phyloP scores from a whole-genome alignment of 2,888 invertebrate genomes.

The Corbicula japonica region DNA sequence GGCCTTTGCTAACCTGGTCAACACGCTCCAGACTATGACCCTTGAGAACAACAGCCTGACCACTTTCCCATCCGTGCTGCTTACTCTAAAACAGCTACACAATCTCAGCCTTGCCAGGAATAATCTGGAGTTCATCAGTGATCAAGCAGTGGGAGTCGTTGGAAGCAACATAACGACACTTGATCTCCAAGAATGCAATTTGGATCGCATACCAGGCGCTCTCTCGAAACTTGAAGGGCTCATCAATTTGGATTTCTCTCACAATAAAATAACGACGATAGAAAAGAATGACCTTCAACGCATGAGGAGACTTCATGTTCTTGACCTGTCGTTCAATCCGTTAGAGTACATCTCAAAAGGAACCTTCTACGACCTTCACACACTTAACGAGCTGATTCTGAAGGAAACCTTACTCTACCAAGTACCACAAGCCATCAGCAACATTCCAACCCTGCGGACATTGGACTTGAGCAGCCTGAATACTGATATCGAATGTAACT shows the following conservation, averaged over 20 bases:
- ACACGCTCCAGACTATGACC: constrained; percentile 38
- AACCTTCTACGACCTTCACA: constrained; percentile 50
- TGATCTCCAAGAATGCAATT: constrained; percentile 55
- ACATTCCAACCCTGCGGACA: constrained; percentile 29
- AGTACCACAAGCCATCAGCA: constrained; percentile 65
- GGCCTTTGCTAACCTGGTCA: constrained; percentile 62
- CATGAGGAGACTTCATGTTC: constrained; percentile 23
- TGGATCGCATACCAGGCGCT: constrained; percentile 70
- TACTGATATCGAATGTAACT: constrained; percentile 59
- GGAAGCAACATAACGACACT: constrained; percentile 55
- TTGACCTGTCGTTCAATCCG: constrained; percentile 62
- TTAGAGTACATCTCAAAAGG: constrained; percentile 64
- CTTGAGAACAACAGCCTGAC: constrained; percentile 67
- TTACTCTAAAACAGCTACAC: constrained; percentile 49
- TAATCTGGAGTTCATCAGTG: constrained; percentile 65
- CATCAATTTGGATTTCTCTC: constrained; percentile 57
- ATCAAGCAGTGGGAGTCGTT: constrained; percentile 57
- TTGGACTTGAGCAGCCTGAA: constrained; percentile 31
- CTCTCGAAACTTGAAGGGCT: constrained; percentile 53
- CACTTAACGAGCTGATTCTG: constrained; percentile 45
- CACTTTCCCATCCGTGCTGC: constrained; percentile 61
- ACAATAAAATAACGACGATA: constrained; percentile 68
- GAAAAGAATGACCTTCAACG: constrained; percentile 66
- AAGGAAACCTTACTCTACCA: constrained; percentile 42
- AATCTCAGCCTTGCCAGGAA: constrained; percentile 65